phyloP scores from a whole-genome alignment of 2,888 invertebrate genomes.

The Xestia rhomboidea region DNA sequence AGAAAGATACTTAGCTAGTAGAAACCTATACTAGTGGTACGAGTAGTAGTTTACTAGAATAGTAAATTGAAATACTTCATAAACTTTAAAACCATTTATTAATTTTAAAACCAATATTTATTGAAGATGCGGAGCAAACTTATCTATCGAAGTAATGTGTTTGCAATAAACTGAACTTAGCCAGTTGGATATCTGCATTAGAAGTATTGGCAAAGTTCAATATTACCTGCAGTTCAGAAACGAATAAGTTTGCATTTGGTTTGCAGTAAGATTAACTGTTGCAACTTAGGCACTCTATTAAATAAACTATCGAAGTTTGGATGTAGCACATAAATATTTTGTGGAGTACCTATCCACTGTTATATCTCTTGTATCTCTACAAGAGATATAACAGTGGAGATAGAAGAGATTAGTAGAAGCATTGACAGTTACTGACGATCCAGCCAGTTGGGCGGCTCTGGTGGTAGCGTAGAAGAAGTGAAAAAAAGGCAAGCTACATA shows the following conservation, averaged over 20 bases:
- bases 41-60: neutral
- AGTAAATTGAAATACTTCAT: neutral
- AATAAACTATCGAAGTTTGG: conserved; percentile 31
- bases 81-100: neutral
- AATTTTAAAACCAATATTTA: neutral
- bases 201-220: conserved; percentile 21
- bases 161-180: conserved; percentile 22
- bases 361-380: neutral
- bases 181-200: neutral
- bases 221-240: conserved; percentile 24
- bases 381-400: too few relatives aligned
- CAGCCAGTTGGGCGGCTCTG: neutral
- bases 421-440: neutral
- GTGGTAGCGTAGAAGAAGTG: neutral
- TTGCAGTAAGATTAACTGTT: conserved; percentile 13
- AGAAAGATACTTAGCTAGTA: neutral
- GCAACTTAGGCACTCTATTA: conserved; percentile 20
- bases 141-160: neutral
- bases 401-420: neutral
- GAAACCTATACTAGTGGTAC: neutral
- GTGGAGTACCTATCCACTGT: neutral
- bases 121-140: neutral
- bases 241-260: conserved; percentile 27
- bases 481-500: neutral
- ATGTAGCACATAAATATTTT: neutral